A percentile compares a stretch with the other conserved stretches of the same genome.
Evolutionary conservation across 2,113 vertebrate genomes (phyloP).

Genomic region (Lophotis ruficrista): DNA sequence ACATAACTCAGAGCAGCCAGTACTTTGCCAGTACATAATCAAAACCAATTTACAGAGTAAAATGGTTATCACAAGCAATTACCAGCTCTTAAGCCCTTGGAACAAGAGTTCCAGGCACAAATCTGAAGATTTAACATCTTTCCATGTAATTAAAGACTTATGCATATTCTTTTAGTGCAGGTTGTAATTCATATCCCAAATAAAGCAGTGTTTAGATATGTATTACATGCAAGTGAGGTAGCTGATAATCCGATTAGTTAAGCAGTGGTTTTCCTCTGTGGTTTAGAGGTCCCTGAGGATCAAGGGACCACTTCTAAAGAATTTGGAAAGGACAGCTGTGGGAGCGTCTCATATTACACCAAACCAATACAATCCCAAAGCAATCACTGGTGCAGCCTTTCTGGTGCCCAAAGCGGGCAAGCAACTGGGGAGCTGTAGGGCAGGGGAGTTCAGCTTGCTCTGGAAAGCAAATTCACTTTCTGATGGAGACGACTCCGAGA

Average conservation of each 20-base stretch:
- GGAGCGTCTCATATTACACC: neutral
- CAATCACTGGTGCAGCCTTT: neutral
- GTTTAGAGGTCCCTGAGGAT: constrained; percentile 28
- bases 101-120: neutral
- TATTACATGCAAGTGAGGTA: constrained; percentile 17
- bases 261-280: constrained; percentile 24
- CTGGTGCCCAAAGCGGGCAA: neutral
- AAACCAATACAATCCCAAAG: neutral
- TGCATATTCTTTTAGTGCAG: neutral
- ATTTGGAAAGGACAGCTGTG: constrained; percentile 1
- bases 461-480: neutral
- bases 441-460: neutral
- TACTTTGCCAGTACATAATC: neutral
- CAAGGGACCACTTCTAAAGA: neutral
- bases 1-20: neutral
- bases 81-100: neutral
- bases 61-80: constrained; percentile 14
- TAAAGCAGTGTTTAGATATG: constrained; percentile 23
- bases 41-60: neutral
- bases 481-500: neutral
- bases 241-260: constrained; percentile 44
- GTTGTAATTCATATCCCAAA: constrained; percentile 40
- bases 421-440: neutral
- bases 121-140: neutral
- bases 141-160: neutral